Evolutionary conservation across 2,888 invertebrate genomes (phyloP), one percentile per base, ranked within the genome.

Genomic region (Drosophila percnosoma): DNA sequence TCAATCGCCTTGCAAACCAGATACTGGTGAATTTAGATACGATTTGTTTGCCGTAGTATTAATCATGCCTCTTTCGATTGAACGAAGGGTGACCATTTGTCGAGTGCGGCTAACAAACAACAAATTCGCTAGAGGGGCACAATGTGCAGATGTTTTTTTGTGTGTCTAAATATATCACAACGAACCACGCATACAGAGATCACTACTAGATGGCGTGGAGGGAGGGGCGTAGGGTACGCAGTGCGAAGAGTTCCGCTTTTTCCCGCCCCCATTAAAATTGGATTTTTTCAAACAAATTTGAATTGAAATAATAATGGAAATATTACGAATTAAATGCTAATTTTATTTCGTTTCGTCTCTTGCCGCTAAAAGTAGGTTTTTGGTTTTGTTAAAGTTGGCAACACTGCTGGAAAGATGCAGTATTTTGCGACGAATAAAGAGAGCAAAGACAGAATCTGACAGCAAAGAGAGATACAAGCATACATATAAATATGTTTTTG

Each of bases 361-460:
- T 29, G 51, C 13, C n/a, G 11, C 18, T n/a, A 51, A 51, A 29
- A 29, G 18, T 11, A 29, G 5, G 29, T 29, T 27, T 13, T 29
- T 29, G 13, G 11, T 3, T 5, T 29, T n/a, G 5, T 29, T 4
- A 29, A 38, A 27, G 8, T 29, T 29, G 38, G 29, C 29, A 29
- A 15, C 40, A 31, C 21, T 57, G 40, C 21, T 42, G 42, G 13
- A 5, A 18, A 64, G 31, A 34, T 78, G 57, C 72, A 76, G 54
- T 71, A 65, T 62, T 65, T 76, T 76, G 67, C 67, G 76, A 21
- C 64, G 54, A 57, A 36, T 27, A 54, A 55, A 53, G n/a, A 63
- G 18, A 7, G 51, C 24, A 62, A 45, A 64, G 42, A 58, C 31
- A 38, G 45, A 63, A 52, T 62, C 55, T 61, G 58, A 38, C 51